Percentiles rank a stretch among this genome's conserved stretches.
These are phyloP conservation scores for Phoenicopterus ruber DNA, from an alignment of 2,113 vertebrate species.

Conservation along the genomic window DNA sequence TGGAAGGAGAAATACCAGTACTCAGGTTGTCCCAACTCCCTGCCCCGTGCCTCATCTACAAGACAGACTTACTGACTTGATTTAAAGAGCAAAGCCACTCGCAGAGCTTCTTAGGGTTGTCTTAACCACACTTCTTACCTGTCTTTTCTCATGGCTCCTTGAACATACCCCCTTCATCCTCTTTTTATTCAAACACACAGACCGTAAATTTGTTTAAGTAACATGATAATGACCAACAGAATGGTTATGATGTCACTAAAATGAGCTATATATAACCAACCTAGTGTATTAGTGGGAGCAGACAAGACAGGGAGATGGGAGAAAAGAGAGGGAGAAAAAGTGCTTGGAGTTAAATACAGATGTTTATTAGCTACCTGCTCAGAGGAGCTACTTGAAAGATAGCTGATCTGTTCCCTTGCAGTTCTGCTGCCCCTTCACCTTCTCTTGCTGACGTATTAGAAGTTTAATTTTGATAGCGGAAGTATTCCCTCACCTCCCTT, in stretches of 20 bases:
- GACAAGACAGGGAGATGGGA: slow-evolving; percentile 25
- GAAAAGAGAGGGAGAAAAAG: neutral
- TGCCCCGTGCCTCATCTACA: neutral
- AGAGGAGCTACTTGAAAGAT: neutral
- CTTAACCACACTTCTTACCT: neutral
- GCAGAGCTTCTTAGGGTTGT: neutral
- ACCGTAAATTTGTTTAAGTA: slow-evolving; percentile 57
- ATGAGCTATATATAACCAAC: slow-evolving; percentile 52
- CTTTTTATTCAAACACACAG: neutral
- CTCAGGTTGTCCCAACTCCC: neutral
- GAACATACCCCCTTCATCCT: neutral
- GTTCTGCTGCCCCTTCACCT: neutral
- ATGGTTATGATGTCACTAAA: slow-evolving; percentile 64
- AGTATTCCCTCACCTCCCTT: neutral
- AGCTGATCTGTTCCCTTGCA: neutral
- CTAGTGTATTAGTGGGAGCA: slow-evolving; percentile 12
- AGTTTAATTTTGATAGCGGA: slow-evolving; percentile 36
- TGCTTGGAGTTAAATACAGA: slow-evolving; percentile 13
- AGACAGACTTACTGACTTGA: neutral
- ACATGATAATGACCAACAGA: slow-evolving; percentile 35
- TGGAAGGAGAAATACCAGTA: neutral
- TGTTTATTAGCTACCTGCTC: slow-evolving; percentile 25
- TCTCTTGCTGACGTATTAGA: neutral
- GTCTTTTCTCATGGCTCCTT: slow-evolving; percentile 17
- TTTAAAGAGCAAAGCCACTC: neutral